Evolutionary conservation across 2,797 vertebrate species (phyloP).

Genomic region (Pangasius sanitwongsei): DNA sequence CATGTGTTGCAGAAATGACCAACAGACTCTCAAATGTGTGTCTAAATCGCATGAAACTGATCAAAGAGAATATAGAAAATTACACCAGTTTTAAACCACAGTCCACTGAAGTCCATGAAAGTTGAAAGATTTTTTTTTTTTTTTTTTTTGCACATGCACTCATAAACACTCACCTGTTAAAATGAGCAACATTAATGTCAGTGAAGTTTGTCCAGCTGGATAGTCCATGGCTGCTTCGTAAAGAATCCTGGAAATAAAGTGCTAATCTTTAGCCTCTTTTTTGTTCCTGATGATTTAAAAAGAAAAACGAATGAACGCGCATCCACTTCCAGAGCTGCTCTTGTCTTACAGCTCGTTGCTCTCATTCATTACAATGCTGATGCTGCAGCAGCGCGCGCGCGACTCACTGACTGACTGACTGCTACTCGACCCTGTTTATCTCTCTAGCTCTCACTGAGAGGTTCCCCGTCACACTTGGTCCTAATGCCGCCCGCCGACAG

Average conservation of each 20-base stretch:
- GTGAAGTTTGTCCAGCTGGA: conserved; percentile 55
- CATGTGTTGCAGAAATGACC: neutral
- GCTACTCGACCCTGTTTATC: conserved; percentile 22
- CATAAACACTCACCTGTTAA: conserved; percentile 67
- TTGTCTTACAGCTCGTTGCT: neutral
- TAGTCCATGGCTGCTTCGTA: conserved; percentile 71
- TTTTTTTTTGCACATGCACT: neutral
- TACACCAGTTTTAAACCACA: neutral
- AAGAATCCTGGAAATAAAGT: conserved; percentile 59
- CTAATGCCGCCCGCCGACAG: conserved; percentile 46
- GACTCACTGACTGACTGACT: conserved; percentile 55
- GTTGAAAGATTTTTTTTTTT: neutral
- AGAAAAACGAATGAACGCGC: neutral
- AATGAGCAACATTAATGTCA: conserved; percentile 63
- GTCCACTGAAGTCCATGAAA: neutral
- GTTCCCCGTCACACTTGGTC: conserved; percentile 46
- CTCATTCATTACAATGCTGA: conserved; percentile 63
- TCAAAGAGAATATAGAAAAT: neutral
- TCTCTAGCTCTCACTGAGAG: conserved; percentile 1
- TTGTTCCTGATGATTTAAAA: conserved; percentile 52
- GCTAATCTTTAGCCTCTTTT: conserved; percentile 50
- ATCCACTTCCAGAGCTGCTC: neutral
- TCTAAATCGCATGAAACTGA: neutral
- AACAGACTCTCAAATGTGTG: neutral
- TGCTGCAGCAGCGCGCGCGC: conserved; percentile 69